These are phyloP conservation scores for Raja brachyura DNA, from an alignment of 2,113 vertebrate species.

Conservation along the genomic window DNA sequence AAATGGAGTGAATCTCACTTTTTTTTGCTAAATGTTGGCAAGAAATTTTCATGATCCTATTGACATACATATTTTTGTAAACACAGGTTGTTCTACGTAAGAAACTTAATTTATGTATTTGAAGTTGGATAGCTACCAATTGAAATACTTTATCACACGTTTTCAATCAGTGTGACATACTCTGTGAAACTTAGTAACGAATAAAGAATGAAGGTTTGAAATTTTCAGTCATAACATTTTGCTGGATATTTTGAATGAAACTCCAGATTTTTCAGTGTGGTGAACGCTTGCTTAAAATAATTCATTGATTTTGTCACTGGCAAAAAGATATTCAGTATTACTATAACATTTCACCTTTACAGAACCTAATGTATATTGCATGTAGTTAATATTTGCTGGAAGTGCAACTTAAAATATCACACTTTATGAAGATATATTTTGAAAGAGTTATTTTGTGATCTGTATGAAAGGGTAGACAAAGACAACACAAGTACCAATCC, in stretches of 20 bases:
- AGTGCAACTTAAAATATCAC: background rate
- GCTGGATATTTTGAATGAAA: background rate
- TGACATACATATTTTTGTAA: background rate
- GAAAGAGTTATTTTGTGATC: background rate
- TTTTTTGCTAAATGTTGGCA: background rate
- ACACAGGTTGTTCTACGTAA: background rate
- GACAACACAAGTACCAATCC: background rate
- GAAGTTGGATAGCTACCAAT: background rate
- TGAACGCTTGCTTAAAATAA: background rate
- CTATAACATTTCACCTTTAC: background rate
- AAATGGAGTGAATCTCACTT: background rate
- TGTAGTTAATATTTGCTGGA: background rate
- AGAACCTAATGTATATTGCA: background rate
- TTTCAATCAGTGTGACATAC: background rate
- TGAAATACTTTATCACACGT: background rate
- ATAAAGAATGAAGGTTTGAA: background rate
- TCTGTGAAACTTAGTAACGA: background rate
- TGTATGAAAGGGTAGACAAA: background rate
- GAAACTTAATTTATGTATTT: background rate
- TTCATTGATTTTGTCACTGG: background rate
- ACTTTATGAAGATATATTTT: background rate
- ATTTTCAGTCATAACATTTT: background rate
- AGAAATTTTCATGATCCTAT: no score
- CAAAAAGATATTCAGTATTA: background rate
- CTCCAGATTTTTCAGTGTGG: background rate